Evolutionary conservation across 2,797 vertebrate genomes (phyloP), one percentile per base, ranked within the genome.

Genomic region (Otolemur crassicaudatus): DNA sequence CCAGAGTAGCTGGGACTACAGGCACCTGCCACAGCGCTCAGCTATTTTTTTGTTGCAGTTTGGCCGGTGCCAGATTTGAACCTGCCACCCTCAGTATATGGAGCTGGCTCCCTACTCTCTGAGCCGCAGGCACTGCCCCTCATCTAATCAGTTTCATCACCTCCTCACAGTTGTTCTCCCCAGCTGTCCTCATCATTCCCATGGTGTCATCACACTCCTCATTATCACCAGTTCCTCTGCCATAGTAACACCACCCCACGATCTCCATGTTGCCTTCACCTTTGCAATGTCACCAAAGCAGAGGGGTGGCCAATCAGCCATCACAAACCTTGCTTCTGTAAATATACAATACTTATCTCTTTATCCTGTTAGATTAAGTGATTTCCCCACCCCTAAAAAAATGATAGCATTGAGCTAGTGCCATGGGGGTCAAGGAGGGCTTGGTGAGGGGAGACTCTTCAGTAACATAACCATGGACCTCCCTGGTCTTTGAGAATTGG

Each of bases 401-500:
- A 40, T 76, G 46, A 80, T 60, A 69, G 29, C 61, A 29, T 37
- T 80, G 72, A 91, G 60, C 60, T 31, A 49, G 20, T 40, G 29
- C 27, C 34, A 9, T 60, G 22, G 65, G 43, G 31, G 27, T 69
- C 4, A 0, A 67, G 19, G 29, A 81, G 72, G n/a, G 34, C 7
- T 10, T 61, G 29, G 49, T 10, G 0, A 63, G 60, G 25, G 13
- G 31, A 53, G 3, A 12, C 25, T 34, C 5, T 58, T 58, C 69
- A 43, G 49, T 65, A 53, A 25, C 16, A 82, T 92, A 97, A 63
- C 65, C 69, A 27, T n/a, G 69, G 31, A 56, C 60, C 13, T 82
- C 83, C 56, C 27, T 87, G 56, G 29, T 43, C 82, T 94, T 95
- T 29, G 87, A 94, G 63, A 88, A 90, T 82, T 49, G 13, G 53